Percentiles rank a stretch among this genome's conserved stretches.
Evolutionary conservation across 2,113 vertebrate species (phyloP).

Genomic region (Menidia beryllina): DNA sequence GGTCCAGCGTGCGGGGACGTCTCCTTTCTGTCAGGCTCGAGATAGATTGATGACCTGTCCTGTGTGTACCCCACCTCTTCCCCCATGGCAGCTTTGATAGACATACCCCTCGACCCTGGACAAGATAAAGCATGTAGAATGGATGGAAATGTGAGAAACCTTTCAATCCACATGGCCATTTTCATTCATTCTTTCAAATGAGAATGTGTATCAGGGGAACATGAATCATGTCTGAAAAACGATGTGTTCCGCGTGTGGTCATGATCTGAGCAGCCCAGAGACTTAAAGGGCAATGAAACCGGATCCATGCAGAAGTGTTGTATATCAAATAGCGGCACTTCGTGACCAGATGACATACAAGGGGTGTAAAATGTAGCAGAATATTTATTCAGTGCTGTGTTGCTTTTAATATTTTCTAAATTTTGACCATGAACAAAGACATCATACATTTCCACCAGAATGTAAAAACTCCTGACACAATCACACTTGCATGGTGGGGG

Average conservation of each 20-base stretch:
- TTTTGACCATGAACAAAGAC: not conserved
- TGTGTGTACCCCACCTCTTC: not conserved
- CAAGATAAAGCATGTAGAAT: not conserved
- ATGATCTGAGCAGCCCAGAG: conserved; percentile 26
- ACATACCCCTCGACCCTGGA: not conserved
- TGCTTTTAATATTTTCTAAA: not conserved
- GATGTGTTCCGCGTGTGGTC: conserved; percentile 7
- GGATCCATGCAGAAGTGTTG: conserved; percentile 13
- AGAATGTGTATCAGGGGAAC: not conserved
- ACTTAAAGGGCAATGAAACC: conserved; percentile 30
- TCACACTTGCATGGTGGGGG: not conserved
- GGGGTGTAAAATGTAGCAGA: not conserved
- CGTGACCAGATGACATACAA: not conserved
- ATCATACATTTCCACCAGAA: not conserved
- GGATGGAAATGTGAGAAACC: not conserved
- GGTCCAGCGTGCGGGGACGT: not conserved
- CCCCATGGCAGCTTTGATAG: not conserved
- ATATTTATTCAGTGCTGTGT: too few species aligned
- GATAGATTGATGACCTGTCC: not conserved
- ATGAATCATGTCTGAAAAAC: conserved; percentile 6
- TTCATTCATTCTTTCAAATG: not conserved
- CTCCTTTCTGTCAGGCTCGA: not conserved
- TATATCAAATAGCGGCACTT: not conserved
- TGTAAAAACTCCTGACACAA: not conserved
- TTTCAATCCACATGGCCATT: not conserved